These are phyloP conservation scores for Stigmatopora argus DNA, from an alignment of 2,113 vertebrate genomes.

Conservation along the genomic window DNA sequence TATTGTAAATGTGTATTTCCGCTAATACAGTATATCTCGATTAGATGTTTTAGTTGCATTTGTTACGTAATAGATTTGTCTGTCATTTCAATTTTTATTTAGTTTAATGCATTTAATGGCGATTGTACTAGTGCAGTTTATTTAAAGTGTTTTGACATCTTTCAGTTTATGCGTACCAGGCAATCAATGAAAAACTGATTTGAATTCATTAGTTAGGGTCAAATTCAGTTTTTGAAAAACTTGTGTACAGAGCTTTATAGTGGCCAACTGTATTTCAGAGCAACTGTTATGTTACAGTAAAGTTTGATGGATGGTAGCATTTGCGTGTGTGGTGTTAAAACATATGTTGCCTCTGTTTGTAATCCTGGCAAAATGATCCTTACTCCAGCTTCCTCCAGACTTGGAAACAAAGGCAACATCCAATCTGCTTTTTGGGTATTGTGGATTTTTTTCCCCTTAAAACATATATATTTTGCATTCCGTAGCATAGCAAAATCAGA, in stretches of 20 bases:
- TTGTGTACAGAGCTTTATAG: neutral
- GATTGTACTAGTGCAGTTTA: constrained; percentile 10
- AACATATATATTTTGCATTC: constrained; percentile 46
- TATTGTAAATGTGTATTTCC: constrained; percentile 24
- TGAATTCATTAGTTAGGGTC: neutral
- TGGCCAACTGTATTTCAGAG: constrained; percentile 21
- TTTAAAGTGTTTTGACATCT: constrained; percentile 7
- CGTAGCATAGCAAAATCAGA: constrained; percentile 15
- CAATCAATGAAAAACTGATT: neutral
- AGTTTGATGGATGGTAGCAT: constrained; percentile 21
- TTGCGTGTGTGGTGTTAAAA: constrained; percentile 34
- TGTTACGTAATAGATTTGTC: constrained; percentile 8
- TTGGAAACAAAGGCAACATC: constrained; percentile 40
- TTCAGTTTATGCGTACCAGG: neutral
- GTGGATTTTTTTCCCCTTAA: constrained; percentile 17
- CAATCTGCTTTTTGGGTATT: constrained; percentile 9
- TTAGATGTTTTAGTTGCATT: neutral
- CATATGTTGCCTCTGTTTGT: constrained; percentile 35
- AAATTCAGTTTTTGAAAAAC: neutral
- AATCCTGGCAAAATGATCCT: constrained; percentile 54
- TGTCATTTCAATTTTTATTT: constrained; percentile 5
- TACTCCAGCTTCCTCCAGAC: constrained; percentile 36
- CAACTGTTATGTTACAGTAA: constrained; percentile 33
- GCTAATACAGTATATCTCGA: constrained; percentile 11
- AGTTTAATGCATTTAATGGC: constrained; percentile 17